Percentiles rank a stretch among this genome's conserved stretches.
phyloP scores from a whole-genome alignment of 2,113 vertebrate species.

The Tyrannus savana region DNA sequence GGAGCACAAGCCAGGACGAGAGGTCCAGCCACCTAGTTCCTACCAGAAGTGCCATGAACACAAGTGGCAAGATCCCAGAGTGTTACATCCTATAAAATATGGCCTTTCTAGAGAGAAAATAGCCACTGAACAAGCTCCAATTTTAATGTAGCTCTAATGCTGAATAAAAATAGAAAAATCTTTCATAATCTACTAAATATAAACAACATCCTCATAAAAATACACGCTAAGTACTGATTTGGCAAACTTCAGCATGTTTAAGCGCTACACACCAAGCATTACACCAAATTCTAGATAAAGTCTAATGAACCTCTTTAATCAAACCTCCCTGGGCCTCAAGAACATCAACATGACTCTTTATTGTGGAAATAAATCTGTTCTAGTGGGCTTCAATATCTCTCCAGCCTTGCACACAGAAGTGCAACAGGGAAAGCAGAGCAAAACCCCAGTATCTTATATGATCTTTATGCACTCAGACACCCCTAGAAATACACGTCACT shows the following conservation, averaged over 20 bases:
- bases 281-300: neutral
- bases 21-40: slow-evolving; percentile 39
- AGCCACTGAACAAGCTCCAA: neutral
- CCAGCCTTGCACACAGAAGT: neutral
- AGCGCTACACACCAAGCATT: neutral
- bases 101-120: neutral
- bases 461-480: neutral
- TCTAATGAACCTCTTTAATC: neutral
- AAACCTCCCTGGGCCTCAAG: neutral
- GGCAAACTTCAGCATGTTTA: neutral
- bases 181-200: neutral
- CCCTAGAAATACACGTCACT: neutral
- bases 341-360: neutral
- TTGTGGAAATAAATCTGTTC: neutral
- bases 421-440: neutral
- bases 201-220: neutral
- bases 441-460: accelerated
- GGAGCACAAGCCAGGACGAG: slow-evolving; percentile 37
- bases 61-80: slow-evolving; percentile 1
- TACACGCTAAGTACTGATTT: neutral
- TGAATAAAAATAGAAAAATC: neutral
- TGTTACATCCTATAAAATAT: neutral
- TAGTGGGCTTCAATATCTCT: neutral
- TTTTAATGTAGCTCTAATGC: neutral
- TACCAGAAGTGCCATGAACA: slow-evolving; percentile 45